Conservation (phyloP, 1,140 invertebrate species). For the Linepithema humile region DNA sequence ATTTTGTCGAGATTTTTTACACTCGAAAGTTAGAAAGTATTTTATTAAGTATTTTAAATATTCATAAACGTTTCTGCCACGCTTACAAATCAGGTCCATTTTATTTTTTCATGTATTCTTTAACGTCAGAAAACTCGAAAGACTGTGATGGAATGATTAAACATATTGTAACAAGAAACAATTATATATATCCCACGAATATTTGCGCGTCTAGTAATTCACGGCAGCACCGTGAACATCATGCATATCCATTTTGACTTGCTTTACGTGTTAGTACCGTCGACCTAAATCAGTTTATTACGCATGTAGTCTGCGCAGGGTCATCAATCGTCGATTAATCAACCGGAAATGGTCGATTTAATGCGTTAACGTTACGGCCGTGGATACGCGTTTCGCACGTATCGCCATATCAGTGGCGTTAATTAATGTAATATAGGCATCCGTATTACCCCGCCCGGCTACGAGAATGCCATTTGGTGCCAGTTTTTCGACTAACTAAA, state of each 20-base stretch:
- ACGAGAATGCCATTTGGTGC: not conserved
- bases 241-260: slow-evolving; percentile 35
- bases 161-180: slow-evolving; percentile 4
- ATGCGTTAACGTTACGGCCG: slow-evolving; percentile 71
- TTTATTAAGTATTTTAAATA: too few relatives aligned
- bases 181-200: slow-evolving; percentile 53
- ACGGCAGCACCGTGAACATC: slow-evolving; percentile 1
- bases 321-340: slow-evolving; percentile 74
- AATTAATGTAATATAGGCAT: slow-evolving; percentile 69
- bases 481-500: slow-evolving; percentile 48
- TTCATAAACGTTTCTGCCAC: too few relatives aligned
- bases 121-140: not conserved
- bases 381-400: slow-evolving; percentile 61
- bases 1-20: too few relatives aligned
- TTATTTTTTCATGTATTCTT: not conserved
- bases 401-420: slow-evolving; percentile 55
- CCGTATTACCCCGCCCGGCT: slow-evolving; percentile 29
- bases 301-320: slow-evolving; percentile 68
- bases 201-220: slow-evolving; percentile 29
- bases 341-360: slow-evolving; percentile 73
- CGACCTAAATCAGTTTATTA: slow-evolving; percentile 67
- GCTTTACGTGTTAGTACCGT: slow-evolving; percentile 43
- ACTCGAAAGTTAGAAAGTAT: too few relatives aligned
- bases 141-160: slow-evolving; percentile 8
- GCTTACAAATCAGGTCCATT: not conserved